These are phyloP conservation scores for Spisula subtruncata DNA, from an alignment of 2,888 invertebrate species.

Conservation along the genomic window DNA sequence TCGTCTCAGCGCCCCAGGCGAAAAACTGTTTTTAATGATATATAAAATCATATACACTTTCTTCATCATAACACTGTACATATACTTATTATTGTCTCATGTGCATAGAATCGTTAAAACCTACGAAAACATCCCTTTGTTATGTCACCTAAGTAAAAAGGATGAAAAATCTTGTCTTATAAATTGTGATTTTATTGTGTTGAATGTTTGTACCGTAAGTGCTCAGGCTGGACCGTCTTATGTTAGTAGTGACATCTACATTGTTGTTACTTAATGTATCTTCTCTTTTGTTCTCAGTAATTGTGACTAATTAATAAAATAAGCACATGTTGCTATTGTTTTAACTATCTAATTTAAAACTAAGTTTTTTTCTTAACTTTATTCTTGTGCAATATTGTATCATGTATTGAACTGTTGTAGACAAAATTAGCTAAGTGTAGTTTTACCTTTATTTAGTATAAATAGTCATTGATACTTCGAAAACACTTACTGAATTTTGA, in stretches of 20 bases:
- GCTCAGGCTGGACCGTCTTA: neutral
- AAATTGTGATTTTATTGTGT: slow-evolving; percentile 35
- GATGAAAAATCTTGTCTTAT: slow-evolving; percentile 33
- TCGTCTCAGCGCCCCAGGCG: slow-evolving; percentile 37
- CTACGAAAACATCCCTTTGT: slow-evolving; percentile 29
- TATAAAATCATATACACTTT: slow-evolving; percentile 46
- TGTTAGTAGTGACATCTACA: neutral
- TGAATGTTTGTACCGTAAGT: slow-evolving; percentile 19
- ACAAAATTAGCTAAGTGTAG: too few relatives aligned
- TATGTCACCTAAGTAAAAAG: slow-evolving; percentile 30
- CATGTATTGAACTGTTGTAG: too few relatives aligned
- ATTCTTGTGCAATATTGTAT: too few relatives aligned
- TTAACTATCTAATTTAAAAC: too few relatives aligned
- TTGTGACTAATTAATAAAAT: neutral
- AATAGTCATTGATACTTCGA: neutral
- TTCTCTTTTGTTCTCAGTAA: neutral
- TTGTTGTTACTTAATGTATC: neutral
- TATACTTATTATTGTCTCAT: slow-evolving; percentile 29
- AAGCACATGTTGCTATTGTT: too few relatives aligned
- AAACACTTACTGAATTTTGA: neutral
- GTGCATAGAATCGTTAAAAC: slow-evolving; percentile 37
- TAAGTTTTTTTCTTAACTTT: too few relatives aligned
- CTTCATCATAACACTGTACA: slow-evolving; percentile 43
- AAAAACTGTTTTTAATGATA: slow-evolving; percentile 39
- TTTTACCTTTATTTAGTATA: neutral